Evolutionary conservation across 2,113 vertebrate species (phyloP).

Genomic region (Gadus macrocephalus): DNA sequence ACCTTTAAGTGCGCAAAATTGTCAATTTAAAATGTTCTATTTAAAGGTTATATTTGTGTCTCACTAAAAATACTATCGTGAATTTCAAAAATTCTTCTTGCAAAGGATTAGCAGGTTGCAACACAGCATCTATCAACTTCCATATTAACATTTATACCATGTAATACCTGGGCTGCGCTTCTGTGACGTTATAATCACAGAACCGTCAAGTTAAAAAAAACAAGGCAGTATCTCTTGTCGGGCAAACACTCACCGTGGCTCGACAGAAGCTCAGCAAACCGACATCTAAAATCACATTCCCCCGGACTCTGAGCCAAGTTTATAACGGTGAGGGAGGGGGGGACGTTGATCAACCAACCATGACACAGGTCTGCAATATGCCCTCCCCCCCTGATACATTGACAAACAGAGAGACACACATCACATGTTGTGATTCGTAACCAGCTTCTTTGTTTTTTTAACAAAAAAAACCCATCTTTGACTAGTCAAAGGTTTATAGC

Average conservation of each 20-base stretch:
- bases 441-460: constrained; percentile 1
- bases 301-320: background rate
- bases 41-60: no score
- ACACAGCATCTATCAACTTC: background rate
- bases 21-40: no score
- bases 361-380: constrained; percentile 4
- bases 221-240: no score
- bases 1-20: background rate
- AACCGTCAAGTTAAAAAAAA: background rate
- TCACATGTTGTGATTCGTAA: constrained; percentile 29
- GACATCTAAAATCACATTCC: background rate
- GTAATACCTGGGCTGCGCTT: background rate
- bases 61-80: no score
- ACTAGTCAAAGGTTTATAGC: background rate
- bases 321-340: no score
- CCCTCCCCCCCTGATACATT: background rate
- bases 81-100: background rate
- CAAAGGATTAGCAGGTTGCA: background rate
- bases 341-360: constrained; percentile 17
- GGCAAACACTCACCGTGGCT: no score
- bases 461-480: background rate
- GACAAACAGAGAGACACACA: background rate
- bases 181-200: background rate
- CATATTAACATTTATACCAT: background rate
- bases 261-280: no score